A percentile compares a stretch with the other conserved stretches of the same genome.
Evolutionary conservation across 2,797 vertebrate genomes (phyloP).

Genomic region (Gallinago nigripennis): DNA sequence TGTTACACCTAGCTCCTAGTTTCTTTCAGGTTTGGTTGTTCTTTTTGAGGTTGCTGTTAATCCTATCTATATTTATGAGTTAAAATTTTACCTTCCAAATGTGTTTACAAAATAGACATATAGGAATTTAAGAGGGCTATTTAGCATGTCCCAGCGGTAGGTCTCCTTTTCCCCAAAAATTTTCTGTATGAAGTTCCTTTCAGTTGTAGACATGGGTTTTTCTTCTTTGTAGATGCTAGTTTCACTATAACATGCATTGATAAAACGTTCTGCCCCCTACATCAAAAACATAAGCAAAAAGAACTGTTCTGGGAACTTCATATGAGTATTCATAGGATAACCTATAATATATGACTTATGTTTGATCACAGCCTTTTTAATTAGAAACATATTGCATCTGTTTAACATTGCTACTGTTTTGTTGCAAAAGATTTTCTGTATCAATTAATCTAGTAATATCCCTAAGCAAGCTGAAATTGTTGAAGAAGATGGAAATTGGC

Average conservation of each 20-base stretch:
- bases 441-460: conserved; percentile 73
- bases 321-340: not conserved
- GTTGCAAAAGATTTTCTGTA: conserved; percentile 64
- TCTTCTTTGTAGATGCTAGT: not conserved
- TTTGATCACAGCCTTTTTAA: conserved; percentile 54
- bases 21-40: not conserved
- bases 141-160: rapidly evolving
- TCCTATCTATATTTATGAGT: not conserved
- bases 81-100: not conserved
- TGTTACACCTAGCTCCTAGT: not conserved
- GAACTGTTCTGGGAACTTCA: conserved; percentile 7
- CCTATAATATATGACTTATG: conserved; percentile 48
- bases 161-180: not conserved
- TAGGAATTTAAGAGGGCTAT: not conserved
- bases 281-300: not conserved
- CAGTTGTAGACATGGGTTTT: not conserved
- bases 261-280: not conserved
- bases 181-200: not conserved
- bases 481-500: conserved; percentile 75
- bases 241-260: not conserved
- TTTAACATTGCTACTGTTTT: conserved; percentile 55
- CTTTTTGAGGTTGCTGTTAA: not conserved
- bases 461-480: conserved; percentile 68
- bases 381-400: conserved; percentile 53
- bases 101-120: not conserved